A percentile compares a stretch with the other conserved stretches of the same genome.
These are phyloP conservation scores for Drosophila villosipedis DNA, from an alignment of 2,888 invertebrate genomes.

Conservation along the genomic window DNA sequence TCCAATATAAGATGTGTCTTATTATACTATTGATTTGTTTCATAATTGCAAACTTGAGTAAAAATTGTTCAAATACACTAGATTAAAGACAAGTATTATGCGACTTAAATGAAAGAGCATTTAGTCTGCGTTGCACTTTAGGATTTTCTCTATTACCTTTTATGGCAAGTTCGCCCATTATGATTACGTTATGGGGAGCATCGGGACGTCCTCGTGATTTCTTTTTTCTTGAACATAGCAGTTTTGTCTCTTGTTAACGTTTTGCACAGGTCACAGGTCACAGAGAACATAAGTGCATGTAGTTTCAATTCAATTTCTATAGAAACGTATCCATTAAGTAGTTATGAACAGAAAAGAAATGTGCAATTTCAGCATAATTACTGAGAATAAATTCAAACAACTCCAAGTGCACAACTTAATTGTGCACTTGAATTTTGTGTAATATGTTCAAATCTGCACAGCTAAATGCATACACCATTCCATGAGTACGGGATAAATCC, in stretches of 20 bases:
- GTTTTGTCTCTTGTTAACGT: slow-evolving; percentile 42
- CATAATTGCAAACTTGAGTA: background rate
- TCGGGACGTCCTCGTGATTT: slow-evolving; percentile 34
- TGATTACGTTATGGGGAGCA: slow-evolving; percentile 25
- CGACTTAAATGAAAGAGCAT: slow-evolving; percentile 23
- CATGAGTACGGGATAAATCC: background rate
- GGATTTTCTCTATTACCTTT: slow-evolving; percentile 18
- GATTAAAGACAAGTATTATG: background rate
- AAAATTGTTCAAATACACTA: background rate
- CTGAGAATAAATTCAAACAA: background rate
- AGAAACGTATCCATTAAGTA: slow-evolving; percentile 29
- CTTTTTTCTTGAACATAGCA: slow-evolving; percentile 42
- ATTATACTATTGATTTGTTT: background rate
- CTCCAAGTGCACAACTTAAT: background rate
- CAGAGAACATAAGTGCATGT: slow-evolving; percentile 50
- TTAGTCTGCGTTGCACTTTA: background rate
- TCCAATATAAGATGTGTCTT: background rate
- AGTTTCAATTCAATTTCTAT: slow-evolving; percentile 55
- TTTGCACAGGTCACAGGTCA: slow-evolving; percentile 34
- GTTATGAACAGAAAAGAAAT: slow-evolving; percentile 17
- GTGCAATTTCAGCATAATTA: slow-evolving; percentile 1
- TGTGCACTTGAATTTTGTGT: background rate
- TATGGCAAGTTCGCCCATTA: slow-evolving; percentile 46
- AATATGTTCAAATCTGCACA: background rate
- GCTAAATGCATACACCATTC: background rate